Base-by-base conservation (phyloP, 2,888 invertebrate species). In the Actias luna region DNA sequence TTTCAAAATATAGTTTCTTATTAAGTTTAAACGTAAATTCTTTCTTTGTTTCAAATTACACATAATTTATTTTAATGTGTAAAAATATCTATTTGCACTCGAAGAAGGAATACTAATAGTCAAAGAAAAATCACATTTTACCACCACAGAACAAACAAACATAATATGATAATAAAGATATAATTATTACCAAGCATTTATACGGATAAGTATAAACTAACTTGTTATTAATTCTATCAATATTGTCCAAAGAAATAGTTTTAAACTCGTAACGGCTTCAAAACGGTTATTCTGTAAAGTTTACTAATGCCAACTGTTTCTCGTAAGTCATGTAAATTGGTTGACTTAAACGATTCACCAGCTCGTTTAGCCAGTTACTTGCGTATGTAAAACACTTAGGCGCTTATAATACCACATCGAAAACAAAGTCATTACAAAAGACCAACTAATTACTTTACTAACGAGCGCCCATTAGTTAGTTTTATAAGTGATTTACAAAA, bases 381-480 rank as follows among this genome's bases (percentile, higher is more conserved):
- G 46, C 1, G 22, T 50, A 25, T 12, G 12, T 25, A 25, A 50
- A 50, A 50, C 22, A 50, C 25, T 50, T 25, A 50, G 25, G 25
- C 12, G 12, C 46, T n/a, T n/a, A 50, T 25, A 50, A 50, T 25
- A 22, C 46, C 46, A 50, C 46, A 25, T 50, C 46, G 22, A 50
- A 50, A 50, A 50, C 46, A 50, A n/a, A 50, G 25, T 22, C 22
- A 50, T 50, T 50, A 50, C 46, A 50, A 50, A 25, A 50, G 12
- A 25, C 25, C 25, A 50, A 50, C 46, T 50, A 50, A 50, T 50
- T 50, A 50, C 46, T 50, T 50, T 50, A 50, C 46, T 50, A 50
- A 50, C 25, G 46, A 50, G 46, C 46, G 22, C 12, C 25, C 22
- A 50, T 50, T 50, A 50, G 46, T 39, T 39, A 39, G 36, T 22